These are phyloP conservation scores for Bombus vancouverensis DNA, from an alignment of 1,140 invertebrate species.

Conservation along the genomic window DNA sequence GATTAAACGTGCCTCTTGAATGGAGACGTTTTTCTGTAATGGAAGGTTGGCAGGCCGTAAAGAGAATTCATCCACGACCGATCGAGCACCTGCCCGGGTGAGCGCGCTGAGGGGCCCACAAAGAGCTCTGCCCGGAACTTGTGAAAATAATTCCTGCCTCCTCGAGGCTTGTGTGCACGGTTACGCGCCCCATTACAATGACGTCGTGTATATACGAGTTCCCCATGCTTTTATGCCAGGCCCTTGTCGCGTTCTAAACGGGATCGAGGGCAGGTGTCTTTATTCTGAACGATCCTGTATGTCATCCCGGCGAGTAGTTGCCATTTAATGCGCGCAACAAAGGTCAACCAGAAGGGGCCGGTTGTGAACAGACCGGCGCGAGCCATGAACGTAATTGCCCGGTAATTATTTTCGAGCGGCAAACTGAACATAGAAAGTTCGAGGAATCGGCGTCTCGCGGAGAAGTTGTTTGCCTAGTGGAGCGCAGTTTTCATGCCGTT, in stretches of 20 bases:
- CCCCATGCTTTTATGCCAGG: conserved; percentile 41
- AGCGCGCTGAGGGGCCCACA: conserved; percentile 43
- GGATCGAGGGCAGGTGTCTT: conserved; percentile 64
- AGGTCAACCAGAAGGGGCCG: neutral
- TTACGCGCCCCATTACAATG: conserved; percentile 33
- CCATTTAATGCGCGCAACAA: conserved; percentile 42
- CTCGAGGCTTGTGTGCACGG: conserved; percentile 42
- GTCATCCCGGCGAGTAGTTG: conserved; percentile 35
- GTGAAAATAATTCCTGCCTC: conserved; percentile 67
- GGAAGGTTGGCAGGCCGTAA: conserved; percentile 49
- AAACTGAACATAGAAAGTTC: conserved; percentile 28
- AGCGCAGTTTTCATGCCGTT: neutral
- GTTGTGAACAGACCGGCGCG: neutral
- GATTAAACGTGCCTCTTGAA: conserved; percentile 63
- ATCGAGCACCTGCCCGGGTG: conserved; percentile 65
- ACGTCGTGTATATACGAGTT: conserved; percentile 12
- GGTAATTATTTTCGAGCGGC: conserved; percentile 30
- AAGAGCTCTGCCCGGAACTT: conserved; percentile 55
- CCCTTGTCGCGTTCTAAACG: conserved; percentile 51
- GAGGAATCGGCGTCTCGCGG: neutral
- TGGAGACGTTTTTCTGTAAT: conserved; percentile 67
- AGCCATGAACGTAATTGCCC: conserved; percentile 26
- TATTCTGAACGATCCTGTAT: conserved; percentile 56
- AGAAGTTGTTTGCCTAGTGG: conserved; percentile 25
- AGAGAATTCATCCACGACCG: conserved; percentile 61